These are phyloP conservation scores for Anguilla japonica DNA, from an alignment of 2,113 vertebrate genomes.

Conservation along the genomic window DNA sequence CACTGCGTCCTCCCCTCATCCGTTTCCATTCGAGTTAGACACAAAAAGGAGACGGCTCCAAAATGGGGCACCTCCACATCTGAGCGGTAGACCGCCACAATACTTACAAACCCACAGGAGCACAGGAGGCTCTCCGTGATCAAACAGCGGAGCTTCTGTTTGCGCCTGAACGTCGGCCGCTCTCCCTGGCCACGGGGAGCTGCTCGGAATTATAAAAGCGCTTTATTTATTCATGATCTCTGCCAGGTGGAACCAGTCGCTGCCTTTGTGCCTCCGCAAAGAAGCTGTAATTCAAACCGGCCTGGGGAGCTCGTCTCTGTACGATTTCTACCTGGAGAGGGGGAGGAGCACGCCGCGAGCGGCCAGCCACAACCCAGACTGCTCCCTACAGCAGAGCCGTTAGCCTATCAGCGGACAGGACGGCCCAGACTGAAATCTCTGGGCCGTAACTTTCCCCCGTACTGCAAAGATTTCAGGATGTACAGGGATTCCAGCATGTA, in stretches of 20 bases:
- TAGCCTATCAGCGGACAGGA: neutral
- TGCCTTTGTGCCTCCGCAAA: constrained; percentile 70
- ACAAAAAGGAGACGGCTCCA: constrained; percentile 24
- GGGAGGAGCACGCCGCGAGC: constrained; percentile 24
- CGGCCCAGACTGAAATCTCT: neutral
- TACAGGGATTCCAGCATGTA: neutral
- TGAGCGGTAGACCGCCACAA: constrained; percentile 42
- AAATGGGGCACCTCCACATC: constrained; percentile 41
- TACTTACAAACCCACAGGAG: constrained; percentile 58
- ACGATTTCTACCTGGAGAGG: constrained; percentile 20
- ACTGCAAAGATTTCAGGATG: neutral
- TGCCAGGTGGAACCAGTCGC: constrained; percentile 66
- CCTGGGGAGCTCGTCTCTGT: constrained; percentile 28
- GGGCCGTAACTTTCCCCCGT: neutral
- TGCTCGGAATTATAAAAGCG: constrained; percentile 58
- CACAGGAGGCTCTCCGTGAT: constrained; percentile 55
- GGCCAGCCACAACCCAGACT: constrained; percentile 22
- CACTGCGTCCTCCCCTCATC: neutral
- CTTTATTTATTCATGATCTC: constrained; percentile 82
- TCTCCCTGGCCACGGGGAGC: constrained; percentile 60
- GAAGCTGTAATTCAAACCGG: constrained; percentile 70
- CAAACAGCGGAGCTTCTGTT: constrained; percentile 49
- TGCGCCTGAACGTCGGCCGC: constrained; percentile 58
- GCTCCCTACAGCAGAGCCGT: neutral
- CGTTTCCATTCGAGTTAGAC: constrained; percentile 17